Percentiles rank a stretch among this genome's conserved stretches.
These are phyloP conservation scores for Erethizon dorsatum DNA, from an alignment of 2,797 vertebrate genomes.

Conservation along the genomic window DNA sequence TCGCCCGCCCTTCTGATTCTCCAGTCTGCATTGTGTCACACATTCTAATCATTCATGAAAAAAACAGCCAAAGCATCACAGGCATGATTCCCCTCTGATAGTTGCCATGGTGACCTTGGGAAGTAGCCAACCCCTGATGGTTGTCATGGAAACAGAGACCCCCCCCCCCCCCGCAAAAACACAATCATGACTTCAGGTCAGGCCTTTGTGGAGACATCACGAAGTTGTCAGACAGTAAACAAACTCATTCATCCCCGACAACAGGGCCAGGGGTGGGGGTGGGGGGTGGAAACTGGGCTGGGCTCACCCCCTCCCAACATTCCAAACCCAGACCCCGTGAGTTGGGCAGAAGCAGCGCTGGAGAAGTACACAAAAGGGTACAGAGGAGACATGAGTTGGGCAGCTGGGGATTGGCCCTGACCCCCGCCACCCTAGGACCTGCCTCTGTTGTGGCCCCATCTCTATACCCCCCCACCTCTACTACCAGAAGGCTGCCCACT, in stretches of 20 bases:
- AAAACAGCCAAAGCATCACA: conserved; percentile 91
- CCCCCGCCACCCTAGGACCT: not conserved
- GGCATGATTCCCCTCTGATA: conserved; percentile 92
- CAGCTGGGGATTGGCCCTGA: not conserved
- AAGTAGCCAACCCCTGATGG: conserved; percentile 90
- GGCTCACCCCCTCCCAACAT: not conserved
- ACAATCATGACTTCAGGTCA: conserved; percentile 89
- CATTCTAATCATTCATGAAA: conserved; percentile 92
- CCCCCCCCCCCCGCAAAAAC: no score
- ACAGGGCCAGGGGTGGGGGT: not conserved
- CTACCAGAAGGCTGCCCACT: not conserved
- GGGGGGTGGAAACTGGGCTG: not conserved
- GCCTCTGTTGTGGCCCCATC: not conserved
- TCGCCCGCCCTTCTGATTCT: conserved; percentile 85
- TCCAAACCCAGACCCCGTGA: conserved; percentile 65
- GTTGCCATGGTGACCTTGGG: conserved; percentile 93
- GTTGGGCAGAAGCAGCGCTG: not conserved
- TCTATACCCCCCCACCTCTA: not conserved
- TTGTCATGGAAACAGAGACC: conserved; percentile 89
- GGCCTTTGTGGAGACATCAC: conserved; percentile 85
- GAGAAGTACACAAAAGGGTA: not conserved
- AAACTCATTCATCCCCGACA: conserved; percentile 80
- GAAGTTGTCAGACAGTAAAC: conserved; percentile 86
- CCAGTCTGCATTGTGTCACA: conserved; percentile 90
- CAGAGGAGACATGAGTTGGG: not conserved